Base-by-base conservation (phyloP, 2,888 invertebrate genomes). In the Phrixothrix hirtus region DNA sequence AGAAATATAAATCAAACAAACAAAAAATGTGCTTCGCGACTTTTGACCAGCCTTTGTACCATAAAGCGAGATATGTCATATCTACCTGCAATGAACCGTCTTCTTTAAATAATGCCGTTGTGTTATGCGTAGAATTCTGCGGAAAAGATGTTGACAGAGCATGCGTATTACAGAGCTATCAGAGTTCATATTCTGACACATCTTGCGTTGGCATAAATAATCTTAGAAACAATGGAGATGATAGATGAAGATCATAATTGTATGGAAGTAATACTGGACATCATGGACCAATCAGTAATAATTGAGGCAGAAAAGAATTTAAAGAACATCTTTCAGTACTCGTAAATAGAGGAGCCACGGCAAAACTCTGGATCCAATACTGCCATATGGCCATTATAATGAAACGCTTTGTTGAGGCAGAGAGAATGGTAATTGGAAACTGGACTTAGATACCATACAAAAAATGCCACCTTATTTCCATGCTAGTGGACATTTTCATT, bases 11-110 rank as follows among this genome's bases (percentile, higher is more conserved):
- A 25, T 25, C 25, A 5, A 5, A 5, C 4, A 25, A 25, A 5
- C 25, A 25, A 25, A 4, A 25, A 7, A 25, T 7, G 13, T 25
- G 10, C 14, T n/a, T 9, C 31, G 7, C n/a, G 6, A 11, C 51
- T 70, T 2, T 59, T 66, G 5, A 7, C 25, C 4, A 25, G 5
- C 7, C 4, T 25, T 5, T 25, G 5, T 25, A 25, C 25, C 4
- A 25, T 4, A 4, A 25, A 25, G 25, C 4, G 25, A 25, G 4
- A 25, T 25, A 25, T 25, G n/a, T n/a, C n/a, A n/a, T n/a, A n/a
- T n/a, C n/a, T n/a, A n/a, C n/a, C 25, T 25, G 25, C 7, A 4
- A 25, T 25, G 5, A 25, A 25, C 5, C 4, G 7, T 25, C 25
- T 4, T 25, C 25, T 25, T 25, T 25, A 7, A 25, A 7, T 25